Conservation (phyloP, 2,113 vertebrate genomes). For the Apaloderma vittatum region DNA sequence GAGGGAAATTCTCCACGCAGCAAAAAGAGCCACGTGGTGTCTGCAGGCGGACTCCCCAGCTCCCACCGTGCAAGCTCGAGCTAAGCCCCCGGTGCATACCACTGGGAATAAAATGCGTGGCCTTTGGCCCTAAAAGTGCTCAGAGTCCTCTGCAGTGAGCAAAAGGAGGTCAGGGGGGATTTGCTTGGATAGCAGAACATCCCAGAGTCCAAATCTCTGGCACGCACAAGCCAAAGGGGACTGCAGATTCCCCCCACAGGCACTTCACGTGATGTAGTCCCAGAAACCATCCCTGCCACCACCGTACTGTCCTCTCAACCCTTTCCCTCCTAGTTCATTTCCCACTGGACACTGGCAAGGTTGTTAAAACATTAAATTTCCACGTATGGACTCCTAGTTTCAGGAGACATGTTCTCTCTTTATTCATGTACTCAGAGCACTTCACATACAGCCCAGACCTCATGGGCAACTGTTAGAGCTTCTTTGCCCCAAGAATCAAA, state of each 20-base stretch:
- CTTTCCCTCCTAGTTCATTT: not conserved
- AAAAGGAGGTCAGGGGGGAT: not conserved
- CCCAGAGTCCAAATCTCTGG: fast-evolving
- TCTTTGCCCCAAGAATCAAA: not conserved
- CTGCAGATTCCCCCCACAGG: not conserved
- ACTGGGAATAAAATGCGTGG: not conserved
- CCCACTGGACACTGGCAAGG: not conserved
- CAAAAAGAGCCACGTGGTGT: fast-evolving
- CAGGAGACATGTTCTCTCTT: not conserved
- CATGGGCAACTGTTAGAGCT: fast-evolving
- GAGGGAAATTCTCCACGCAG: not conserved
- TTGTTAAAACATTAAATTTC: not conserved
- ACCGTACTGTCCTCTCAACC: not conserved
- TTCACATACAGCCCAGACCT: not conserved
- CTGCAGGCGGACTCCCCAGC: not conserved
- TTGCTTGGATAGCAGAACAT: not conserved
- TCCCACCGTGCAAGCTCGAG: fast-evolving
- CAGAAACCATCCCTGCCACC: not conserved
- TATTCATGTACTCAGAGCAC: fast-evolving
- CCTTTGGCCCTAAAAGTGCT: not conserved
- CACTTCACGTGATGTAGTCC: not conserved
- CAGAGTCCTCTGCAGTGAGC: not conserved
- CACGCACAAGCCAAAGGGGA: not conserved
- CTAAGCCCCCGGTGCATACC: not conserved
- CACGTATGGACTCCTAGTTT: fast-evolving